These are phyloP conservation scores for Ptilonorhynchus violaceus DNA, from an alignment of 2,113 vertebrate species.

Conservation along the genomic window DNA sequence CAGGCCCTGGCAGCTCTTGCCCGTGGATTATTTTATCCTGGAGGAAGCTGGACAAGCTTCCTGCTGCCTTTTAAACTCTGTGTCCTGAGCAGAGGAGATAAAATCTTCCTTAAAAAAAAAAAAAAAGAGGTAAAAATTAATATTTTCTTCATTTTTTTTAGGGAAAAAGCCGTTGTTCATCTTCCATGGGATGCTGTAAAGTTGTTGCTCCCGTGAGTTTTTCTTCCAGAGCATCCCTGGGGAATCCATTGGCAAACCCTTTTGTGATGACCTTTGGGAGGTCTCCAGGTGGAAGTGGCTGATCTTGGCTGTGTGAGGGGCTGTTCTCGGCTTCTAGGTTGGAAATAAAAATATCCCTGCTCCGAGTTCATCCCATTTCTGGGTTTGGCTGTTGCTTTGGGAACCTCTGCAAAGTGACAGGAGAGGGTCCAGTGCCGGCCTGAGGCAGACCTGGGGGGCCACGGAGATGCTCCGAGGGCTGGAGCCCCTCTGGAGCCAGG, in stretches of 20 bases:
- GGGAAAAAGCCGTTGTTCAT: fast-evolving
- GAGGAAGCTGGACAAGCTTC: neutral
- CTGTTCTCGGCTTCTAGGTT: neutral
- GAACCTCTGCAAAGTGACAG: neutral
- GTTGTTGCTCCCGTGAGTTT: neutral
- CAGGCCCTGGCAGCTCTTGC: fast-evolving
- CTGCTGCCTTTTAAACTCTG: neutral
- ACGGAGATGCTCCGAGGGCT: neutral
- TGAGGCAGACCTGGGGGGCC: neutral
- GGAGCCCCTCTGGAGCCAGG: neutral
- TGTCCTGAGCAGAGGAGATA: neutral
- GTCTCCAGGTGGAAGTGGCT: neutral
- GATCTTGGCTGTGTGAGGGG: neutral
- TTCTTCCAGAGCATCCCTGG: neutral
- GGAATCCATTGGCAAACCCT: neutral
- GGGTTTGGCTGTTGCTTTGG: neutral
- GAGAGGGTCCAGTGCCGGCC: neutral
- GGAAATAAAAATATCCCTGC: neutral
- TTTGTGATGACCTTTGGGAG: neutral
- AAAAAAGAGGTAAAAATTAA: neutral
- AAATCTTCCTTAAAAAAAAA: neutral
- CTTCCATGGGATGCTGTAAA: fast-evolving
- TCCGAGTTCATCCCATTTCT: fast-evolving
- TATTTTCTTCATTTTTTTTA: too few species aligned
- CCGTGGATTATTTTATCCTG: fast-evolving